A percentile compares a stretch with the other conserved stretches of the same genome.
Conservation (phyloP, 2,888 invertebrate species). For the Drosophila subquinaria region DNA sequence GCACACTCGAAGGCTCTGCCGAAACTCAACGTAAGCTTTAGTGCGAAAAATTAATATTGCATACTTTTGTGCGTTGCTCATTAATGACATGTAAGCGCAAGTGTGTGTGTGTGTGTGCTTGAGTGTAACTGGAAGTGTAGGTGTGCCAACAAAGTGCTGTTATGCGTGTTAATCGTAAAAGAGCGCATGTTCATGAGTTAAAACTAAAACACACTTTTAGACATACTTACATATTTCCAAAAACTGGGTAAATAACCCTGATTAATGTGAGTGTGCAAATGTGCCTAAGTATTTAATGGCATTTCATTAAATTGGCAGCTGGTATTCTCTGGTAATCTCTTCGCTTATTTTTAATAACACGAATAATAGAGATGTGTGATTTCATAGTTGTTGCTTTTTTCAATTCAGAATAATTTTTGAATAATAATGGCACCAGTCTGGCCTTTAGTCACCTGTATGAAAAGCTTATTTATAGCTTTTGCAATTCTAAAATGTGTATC, state of each 20-base stretch:
- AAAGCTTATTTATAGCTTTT: too few relatives aligned
- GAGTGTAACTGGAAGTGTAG: not conserved
- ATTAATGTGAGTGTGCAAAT: slow-evolving; percentile 6
- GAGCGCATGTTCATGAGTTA: slow-evolving; percentile 22
- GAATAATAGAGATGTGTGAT: too few relatives aligned
- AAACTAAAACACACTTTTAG: slow-evolving; percentile 42
- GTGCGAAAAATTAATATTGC: slow-evolving; percentile 61
- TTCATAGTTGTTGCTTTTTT: too few relatives aligned
- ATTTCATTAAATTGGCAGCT: not conserved
- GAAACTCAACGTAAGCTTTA: slow-evolving; percentile 27
- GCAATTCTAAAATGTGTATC: too few relatives aligned
- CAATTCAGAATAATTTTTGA: too few relatives aligned
- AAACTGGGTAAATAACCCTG: not conserved
- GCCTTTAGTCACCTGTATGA: too few relatives aligned
- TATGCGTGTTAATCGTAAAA: slow-evolving; percentile 10
- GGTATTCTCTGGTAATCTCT: too few relatives aligned
- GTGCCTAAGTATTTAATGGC: not conserved
- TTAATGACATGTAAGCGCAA: slow-evolving; percentile 27
- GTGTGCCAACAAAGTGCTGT: slow-evolving; percentile 11
- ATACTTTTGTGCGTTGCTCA: slow-evolving; percentile 44
- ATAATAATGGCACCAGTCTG: too few relatives aligned
- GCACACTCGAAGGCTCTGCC: not conserved
- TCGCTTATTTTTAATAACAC: too few relatives aligned
- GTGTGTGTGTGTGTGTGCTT: not conserved
- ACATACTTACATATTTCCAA: slow-evolving; percentile 7